Conservation (phyloP, 2,113 vertebrate genomes). For the Chaetura pelagica region DNA sequence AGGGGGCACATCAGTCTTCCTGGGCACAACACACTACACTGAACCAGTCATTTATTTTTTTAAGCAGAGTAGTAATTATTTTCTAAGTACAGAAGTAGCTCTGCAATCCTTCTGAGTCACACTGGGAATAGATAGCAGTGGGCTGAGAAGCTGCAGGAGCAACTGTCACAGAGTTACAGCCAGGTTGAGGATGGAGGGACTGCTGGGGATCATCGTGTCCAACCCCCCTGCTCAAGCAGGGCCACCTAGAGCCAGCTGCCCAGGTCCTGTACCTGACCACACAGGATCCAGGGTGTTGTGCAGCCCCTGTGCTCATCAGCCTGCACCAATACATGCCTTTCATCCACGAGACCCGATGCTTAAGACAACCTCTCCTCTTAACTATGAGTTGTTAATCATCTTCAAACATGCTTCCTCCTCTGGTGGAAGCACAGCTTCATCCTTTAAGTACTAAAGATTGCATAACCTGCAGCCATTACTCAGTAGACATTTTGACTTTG, state of each 20-base stretch:
- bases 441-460: neutral
- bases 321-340: neutral
- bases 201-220: neutral
- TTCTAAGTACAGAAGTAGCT: neutral
- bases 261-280: neutral
- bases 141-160: neutral
- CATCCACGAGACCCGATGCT: neutral
- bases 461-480: neutral
- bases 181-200: neutral
- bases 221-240: neutral
- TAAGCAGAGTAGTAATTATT: neutral
- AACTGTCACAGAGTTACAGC: neutral
- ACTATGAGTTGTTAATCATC: neutral
- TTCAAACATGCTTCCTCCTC: neutral
- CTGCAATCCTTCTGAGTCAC: neutral
- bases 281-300: neutral
- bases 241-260: neutral
- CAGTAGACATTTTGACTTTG: neutral
- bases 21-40: neutral
- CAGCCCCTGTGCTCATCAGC: neutral
- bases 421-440: neutral
- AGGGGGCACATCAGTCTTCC: neutral
- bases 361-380: neutral
- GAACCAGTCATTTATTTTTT: neutral
- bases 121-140: fast-evolving